Base-by-base conservation (phyloP, 2,113 vertebrate species). In the Brachyistius frenatus region DNA sequence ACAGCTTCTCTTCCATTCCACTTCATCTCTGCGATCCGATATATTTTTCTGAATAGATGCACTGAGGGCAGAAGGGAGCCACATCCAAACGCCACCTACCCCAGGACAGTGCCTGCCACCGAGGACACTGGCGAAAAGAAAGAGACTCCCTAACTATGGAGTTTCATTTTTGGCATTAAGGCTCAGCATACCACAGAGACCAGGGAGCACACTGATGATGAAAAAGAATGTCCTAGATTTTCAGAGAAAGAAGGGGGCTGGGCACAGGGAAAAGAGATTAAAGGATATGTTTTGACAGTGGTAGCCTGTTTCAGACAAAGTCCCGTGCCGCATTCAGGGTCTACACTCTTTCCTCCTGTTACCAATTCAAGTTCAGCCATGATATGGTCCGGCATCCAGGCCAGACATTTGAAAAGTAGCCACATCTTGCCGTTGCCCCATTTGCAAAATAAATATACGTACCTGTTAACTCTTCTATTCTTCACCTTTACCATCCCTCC, bases 141-240 rank as follows among this genome's bases (percentile, higher is more conserved):
- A 89, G 78, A 88, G 86, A 89, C 76, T 91, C 81, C 79, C 77
- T 86, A 83, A 90, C 81, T 83, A 53, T 77, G 46, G 68, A 52
- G 73, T 84, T 78, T 85, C 56, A 62, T 85, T 88, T 23, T 89
- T 84, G 83, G 84, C 81, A 58, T 79, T 46, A 78, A 81, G 66
- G 23, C 85, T 82, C 76, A 72, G 86, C 50, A 14, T 78, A 87
- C 88, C 82, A 64, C 84, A 73, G 92, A 86, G 87, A 91, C 80
- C 41, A n/a, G 72, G 74, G 73, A 83, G 86, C 78, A 76, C 68
- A 81, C 36, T 80, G 73, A 85, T 89, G 86, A 90, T 90, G 85
- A 93, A 93, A 89, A 89, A 89, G 77, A 88, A 81, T 89, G 92
- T 83, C 90, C 92, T 84, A 91, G 92, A 93, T 93, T 91, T 90